These are phyloP conservation scores for Cyclura pinguis DNA, from an alignment of 2,797 vertebrate genomes.

Conservation along the genomic window DNA sequence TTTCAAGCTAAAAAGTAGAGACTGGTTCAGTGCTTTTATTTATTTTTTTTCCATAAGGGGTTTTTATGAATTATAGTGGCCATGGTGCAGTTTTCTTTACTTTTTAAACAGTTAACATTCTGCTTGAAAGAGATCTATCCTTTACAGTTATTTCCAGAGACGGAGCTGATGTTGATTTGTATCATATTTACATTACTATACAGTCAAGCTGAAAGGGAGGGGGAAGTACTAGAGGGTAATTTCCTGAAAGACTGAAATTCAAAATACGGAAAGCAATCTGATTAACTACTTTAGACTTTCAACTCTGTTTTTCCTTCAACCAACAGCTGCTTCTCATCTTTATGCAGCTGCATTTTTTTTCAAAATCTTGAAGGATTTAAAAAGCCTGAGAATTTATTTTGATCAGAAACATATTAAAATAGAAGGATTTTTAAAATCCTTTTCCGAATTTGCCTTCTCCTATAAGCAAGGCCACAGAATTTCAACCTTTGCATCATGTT, in stretches of 20 bases:
- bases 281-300: slow-evolving; percentile 56
- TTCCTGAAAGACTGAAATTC: slow-evolving; percentile 51
- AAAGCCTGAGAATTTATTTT: slow-evolving; percentile 26
- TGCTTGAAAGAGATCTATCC: slow-evolving; percentile 1
- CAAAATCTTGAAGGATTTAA: slow-evolving; percentile 51
- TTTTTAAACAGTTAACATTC: background rate
- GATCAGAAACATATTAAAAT: slow-evolving; percentile 33
- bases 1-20: background rate
- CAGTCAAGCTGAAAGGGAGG: slow-evolving; percentile 55
- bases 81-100: background rate
- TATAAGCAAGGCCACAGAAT: background rate
- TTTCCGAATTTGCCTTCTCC: slow-evolving; percentile 32
- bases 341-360: slow-evolving; percentile 59
- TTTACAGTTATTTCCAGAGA: slow-evolving; percentile 15
- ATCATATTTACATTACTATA: slow-evolving; percentile 52
- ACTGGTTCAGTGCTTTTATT: background rate
- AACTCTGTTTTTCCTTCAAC: slow-evolving; percentile 29
- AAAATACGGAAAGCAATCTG: slow-evolving; percentile 47
- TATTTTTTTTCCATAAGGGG: background rate
- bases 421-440: slow-evolving; percentile 51
- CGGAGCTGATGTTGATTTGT: slow-evolving; percentile 33
- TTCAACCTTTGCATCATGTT: background rate
- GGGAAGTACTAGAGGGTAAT: slow-evolving; percentile 16
- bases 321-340: slow-evolving; percentile 70
- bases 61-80: background rate